Evolutionary conservation across 2,113 vertebrate genomes (phyloP).

Genomic region (Gallinago paraguaiae): DNA sequence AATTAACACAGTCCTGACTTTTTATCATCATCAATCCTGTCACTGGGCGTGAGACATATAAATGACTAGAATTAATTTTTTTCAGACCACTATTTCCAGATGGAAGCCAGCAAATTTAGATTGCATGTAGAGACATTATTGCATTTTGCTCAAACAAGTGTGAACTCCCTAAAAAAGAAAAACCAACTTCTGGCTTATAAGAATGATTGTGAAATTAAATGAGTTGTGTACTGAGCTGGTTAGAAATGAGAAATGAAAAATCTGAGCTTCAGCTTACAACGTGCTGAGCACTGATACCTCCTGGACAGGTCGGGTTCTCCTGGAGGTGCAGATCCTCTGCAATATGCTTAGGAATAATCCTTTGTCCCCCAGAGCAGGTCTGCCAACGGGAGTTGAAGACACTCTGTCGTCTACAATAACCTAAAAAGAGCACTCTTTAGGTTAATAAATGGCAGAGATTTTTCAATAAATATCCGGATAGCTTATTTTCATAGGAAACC

Average conservation of each 20-base stretch:
- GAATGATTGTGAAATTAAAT: background rate
- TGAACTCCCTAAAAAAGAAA: background rate
- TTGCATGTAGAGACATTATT: background rate
- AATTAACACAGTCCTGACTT: slow-evolving; percentile 20
- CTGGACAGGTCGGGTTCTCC: background rate
- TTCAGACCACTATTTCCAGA: background rate
- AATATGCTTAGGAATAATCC: background rate
- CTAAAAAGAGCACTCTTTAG: background rate
- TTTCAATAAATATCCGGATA: background rate
- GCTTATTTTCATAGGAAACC: background rate
- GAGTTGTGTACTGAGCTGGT: background rate
- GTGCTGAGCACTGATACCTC: background rate
- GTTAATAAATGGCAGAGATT: background rate
- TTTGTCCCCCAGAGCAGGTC: background rate
- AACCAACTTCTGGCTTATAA: background rate
- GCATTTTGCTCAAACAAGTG: background rate
- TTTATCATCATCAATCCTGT: background rate
- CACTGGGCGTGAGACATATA: background rate
- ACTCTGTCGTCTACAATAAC: background rate
- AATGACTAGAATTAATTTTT: background rate
- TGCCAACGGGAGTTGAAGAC: background rate
- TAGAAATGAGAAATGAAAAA: background rate
- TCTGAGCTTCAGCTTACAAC: background rate
- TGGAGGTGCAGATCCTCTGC: background rate
- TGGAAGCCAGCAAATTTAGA: background rate